Conservation (phyloP, 2,113 vertebrate genomes). For the Talpa occidentalis region DNA sequence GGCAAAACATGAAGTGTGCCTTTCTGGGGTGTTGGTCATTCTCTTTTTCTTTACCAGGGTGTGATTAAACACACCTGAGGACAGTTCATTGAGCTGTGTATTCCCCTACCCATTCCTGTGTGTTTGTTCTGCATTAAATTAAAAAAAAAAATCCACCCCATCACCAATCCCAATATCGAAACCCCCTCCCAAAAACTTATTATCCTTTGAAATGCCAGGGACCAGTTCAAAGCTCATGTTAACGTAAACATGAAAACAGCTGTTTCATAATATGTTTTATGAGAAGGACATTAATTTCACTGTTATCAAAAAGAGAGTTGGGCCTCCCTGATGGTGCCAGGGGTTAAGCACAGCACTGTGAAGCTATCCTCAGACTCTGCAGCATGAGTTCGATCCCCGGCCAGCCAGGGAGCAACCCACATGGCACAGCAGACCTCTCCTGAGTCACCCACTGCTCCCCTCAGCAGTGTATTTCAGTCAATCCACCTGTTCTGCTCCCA, state of each 20-base stretch:
- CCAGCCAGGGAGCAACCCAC: no score
- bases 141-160: neutral
- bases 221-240: neutral
- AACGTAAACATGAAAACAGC: neutral
- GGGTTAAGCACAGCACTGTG: no score
- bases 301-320: neutral
- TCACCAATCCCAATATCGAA: neutral
- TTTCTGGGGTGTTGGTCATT: neutral
- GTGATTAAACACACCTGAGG: neutral
- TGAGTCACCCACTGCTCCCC: no score
- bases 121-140: neutral
- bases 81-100: neutral
- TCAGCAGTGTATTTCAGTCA: no score
- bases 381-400: no score
- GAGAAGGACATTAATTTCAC: neutral
- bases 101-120: neutral
- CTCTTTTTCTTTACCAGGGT: neutral
- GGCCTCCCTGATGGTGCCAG: no score
- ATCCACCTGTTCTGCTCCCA: no score
- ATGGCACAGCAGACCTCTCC: no score
- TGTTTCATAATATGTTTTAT: neutral
- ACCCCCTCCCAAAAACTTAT: fast-evolving
- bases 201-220: neutral
- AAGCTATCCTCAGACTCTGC: no score
- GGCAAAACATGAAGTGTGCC: neutral